These are phyloP conservation scores for Dryobota labecula DNA, from an alignment of 2,888 invertebrate species.

Conservation along the genomic window DNA sequence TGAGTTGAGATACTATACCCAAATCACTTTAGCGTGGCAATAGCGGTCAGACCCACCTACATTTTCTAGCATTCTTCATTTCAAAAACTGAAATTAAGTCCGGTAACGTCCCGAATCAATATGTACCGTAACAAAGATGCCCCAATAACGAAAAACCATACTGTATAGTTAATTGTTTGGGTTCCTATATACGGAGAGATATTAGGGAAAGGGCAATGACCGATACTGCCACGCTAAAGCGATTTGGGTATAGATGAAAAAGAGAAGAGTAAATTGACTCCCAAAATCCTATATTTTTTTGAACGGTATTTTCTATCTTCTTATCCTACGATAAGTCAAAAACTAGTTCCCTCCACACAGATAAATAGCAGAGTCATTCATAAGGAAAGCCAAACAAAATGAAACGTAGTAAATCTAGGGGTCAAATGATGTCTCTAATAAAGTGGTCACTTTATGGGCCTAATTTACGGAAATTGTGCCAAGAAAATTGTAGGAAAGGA, in stretches of 20 bases:
- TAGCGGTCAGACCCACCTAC: too few relatives aligned
- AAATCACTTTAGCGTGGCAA: too few relatives aligned
- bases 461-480: slow-evolving; percentile 45
- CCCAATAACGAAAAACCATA: too few relatives aligned
- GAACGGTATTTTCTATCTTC: not conserved
- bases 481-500: slow-evolving; percentile 11
- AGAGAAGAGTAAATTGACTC: not conserved
- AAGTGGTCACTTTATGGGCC: slow-evolving; percentile 33
- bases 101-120: too few relatives aligned
- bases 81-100: too few relatives aligned
- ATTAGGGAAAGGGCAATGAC: too few relatives aligned
- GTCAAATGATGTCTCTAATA: slow-evolving; percentile 39
- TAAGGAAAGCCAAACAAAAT: slow-evolving; percentile 31
- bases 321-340: not conserved
- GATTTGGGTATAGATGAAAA: not conserved
- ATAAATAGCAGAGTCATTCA: slow-evolving; percentile 11
- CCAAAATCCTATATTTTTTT: not conserved
- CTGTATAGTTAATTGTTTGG: too few relatives aligned
- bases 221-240: too few relatives aligned
- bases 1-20: too few relatives aligned
- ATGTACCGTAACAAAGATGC: too few relatives aligned
- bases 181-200: too few relatives aligned
- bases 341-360: not conserved
- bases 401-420: slow-evolving; percentile 41
- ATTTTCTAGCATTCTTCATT: too few relatives aligned